Evolutionary conservation across 1,140 invertebrate genomes (phyloP).

Genomic region (Eciton burchellii): DNA sequence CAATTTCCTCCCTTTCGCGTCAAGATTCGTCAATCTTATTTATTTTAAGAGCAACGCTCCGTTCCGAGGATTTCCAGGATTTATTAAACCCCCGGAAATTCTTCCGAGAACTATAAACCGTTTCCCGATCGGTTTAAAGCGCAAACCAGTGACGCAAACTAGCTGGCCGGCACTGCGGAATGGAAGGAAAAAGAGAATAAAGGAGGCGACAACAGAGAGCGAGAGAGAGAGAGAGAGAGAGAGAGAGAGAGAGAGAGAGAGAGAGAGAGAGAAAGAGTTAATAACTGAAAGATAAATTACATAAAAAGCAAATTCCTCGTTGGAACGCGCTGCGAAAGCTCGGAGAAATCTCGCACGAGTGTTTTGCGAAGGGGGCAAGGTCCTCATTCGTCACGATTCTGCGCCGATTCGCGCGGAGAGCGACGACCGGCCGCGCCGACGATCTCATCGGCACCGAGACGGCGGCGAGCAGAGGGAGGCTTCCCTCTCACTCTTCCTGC

Average conservation of each 20-base stretch:
- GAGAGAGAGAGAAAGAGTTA: too few relatives aligned
- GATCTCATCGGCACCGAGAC: slow-evolving; percentile 15
- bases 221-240: too few relatives aligned
- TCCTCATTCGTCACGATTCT: slow-evolving; percentile 36
- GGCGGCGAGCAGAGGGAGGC: slow-evolving; percentile 13
- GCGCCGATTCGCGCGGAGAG: slow-evolving; percentile 6
- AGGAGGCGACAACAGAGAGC: too few relatives aligned
- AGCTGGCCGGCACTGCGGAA: too few relatives aligned
- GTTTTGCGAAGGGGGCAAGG: slow-evolving; percentile 7
- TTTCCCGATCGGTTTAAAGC: too few relatives aligned
- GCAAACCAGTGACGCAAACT: too few relatives aligned
- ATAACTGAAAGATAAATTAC: neutral
- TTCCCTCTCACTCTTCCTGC: slow-evolving; percentile 1
- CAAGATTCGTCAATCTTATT: neutral
- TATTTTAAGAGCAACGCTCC: neutral
- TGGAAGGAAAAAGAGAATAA: too few relatives aligned
- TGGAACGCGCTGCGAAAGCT: neutral
- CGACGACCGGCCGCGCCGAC: neutral
- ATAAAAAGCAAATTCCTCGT: neutral
- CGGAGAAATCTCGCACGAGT: slow-evolving; percentile 1
- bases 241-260: too few relatives aligned
- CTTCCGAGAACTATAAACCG: too few relatives aligned
- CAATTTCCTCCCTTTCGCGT: neutral
- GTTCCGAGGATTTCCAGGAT: neutral
- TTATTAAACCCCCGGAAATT: neutral